These are phyloP conservation scores for Rhinella marina DNA, from an alignment of 2,797 vertebrate genomes.

Conservation along the genomic window DNA sequence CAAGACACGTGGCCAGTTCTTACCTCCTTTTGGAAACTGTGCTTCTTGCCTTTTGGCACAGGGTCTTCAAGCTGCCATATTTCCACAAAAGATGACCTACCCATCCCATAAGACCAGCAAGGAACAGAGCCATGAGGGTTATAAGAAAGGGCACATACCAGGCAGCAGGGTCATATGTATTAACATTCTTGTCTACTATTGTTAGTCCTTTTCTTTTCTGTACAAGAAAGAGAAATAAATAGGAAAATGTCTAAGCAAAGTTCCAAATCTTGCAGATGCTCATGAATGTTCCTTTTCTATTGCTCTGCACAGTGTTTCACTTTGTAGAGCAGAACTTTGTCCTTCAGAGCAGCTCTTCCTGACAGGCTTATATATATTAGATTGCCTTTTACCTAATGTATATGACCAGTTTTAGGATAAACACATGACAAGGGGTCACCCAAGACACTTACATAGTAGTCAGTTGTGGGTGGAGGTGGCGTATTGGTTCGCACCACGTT, in stretches of 20 bases:
- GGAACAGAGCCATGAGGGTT: conserved; percentile 65
- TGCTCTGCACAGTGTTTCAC: neutral
- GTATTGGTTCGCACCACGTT: conserved; percentile 59
- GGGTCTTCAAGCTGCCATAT: conserved; percentile 32
- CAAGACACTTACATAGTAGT: conserved; percentile 61
- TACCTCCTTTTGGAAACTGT: conserved; percentile 59
- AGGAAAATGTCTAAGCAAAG: neutral
- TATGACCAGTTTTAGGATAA: neutral
- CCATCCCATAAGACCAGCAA: conserved; percentile 60
- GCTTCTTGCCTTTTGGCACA: conserved; percentile 53
- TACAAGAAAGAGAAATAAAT: neutral
- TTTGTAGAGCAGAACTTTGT: neutral
- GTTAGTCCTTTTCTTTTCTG: conserved; percentile 66
- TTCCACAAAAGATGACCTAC: conserved; percentile 64
- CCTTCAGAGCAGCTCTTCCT: neutral
- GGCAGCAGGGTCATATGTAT: conserved; percentile 60
- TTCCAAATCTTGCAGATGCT: neutral
- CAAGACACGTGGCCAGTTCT: neutral
- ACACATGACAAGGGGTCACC: neutral
- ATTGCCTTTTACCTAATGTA: neutral
- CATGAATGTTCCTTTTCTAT: neutral
- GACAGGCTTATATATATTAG: neutral
- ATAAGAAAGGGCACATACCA: conserved; percentile 65
- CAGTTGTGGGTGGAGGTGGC: conserved; percentile 12
- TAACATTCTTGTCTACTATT: conserved; percentile 62